phyloP scores from a whole-genome alignment of 2,113 vertebrate species.

The Lepisosteus oculatus region DNA sequence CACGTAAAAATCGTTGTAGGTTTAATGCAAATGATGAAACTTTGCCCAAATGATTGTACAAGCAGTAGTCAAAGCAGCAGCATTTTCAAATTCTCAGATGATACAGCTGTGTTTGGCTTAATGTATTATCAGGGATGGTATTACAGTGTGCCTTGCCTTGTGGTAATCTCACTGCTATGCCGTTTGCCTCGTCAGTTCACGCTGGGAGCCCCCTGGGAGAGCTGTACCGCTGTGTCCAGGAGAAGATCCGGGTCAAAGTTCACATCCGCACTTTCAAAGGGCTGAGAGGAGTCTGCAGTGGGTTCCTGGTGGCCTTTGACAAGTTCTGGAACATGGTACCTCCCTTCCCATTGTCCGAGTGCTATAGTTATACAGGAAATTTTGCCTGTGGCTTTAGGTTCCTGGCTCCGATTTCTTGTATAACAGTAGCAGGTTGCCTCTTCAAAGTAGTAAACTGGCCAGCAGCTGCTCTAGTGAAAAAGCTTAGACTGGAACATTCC shows the following conservation, averaged over 20 bases:
- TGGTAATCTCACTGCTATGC: background rate
- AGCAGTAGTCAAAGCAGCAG: too few relatives aligned
- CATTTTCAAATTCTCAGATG: too few relatives aligned
- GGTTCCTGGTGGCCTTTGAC: conserved; percentile 94
- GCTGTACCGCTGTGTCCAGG: conserved; percentile 84
- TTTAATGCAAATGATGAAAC: too few relatives aligned
- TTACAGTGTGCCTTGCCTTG: background rate
- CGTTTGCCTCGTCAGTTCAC: conserved; percentile 69
- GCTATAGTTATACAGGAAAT: background rate
- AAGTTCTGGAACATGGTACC: conserved; percentile 98
- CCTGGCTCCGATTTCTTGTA: too few relatives aligned
- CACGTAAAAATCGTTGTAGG: too few relatives aligned
- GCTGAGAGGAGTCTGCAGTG: conserved; percentile 88
- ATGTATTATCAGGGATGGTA: background rate
- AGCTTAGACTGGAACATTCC: too few relatives aligned
- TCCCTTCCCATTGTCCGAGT: background rate
- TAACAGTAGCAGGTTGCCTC: too few relatives aligned
- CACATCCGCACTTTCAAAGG: conserved; percentile 96
- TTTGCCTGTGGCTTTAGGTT: background rate
- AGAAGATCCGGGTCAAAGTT: conserved; percentile 84
- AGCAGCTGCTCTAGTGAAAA: too few relatives aligned
- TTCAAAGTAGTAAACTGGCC: too few relatives aligned
- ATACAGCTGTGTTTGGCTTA: too few relatives aligned
- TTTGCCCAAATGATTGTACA: too few relatives aligned
- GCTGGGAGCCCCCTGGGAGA: conserved; percentile 88